Conservation (phyloP, 2,113 vertebrate genomes). For the Plectropomus leopardus region DNA sequence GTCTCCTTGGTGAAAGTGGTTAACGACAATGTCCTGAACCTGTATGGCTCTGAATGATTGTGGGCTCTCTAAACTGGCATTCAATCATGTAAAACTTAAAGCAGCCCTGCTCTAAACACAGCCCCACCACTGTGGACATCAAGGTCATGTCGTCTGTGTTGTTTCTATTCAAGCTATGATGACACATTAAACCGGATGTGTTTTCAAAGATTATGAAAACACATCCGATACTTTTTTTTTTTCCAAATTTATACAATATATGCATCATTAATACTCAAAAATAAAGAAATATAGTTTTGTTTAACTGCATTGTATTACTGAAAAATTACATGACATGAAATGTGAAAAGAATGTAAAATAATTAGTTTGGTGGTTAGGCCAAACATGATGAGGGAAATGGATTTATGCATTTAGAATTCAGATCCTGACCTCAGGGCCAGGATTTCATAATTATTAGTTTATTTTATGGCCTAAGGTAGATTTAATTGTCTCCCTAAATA, state of each 20-base stretch:
- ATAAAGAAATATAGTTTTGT: background rate
- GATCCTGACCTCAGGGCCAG: background rate
- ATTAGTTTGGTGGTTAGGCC: background rate
- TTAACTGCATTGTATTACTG: background rate
- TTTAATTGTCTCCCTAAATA: too few relatives aligned
- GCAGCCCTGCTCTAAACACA: background rate
- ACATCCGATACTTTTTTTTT: background rate
- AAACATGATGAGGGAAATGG: background rate
- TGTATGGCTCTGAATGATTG: too few relatives aligned
- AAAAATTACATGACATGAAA: too few relatives aligned
- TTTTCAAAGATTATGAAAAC: too few relatives aligned
- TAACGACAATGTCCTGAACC: too few relatives aligned
- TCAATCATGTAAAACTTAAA: too few relatives aligned
- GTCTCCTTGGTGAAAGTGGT: too few relatives aligned
- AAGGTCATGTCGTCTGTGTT: background rate
- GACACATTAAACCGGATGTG: background rate
- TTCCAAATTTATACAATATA: too few relatives aligned
- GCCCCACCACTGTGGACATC: background rate
- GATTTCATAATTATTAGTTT: too few relatives aligned
- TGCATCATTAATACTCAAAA: background rate
- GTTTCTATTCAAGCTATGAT: background rate
- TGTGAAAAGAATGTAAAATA: too few relatives aligned
- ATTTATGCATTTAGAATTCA: background rate
- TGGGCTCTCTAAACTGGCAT: too few relatives aligned
- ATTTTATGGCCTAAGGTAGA: too few relatives aligned